Percentiles rank a stretch among this genome's conserved stretches.
Evolutionary conservation across 2,888 invertebrate species (phyloP).

Genomic region (Volucella bombylans): DNA sequence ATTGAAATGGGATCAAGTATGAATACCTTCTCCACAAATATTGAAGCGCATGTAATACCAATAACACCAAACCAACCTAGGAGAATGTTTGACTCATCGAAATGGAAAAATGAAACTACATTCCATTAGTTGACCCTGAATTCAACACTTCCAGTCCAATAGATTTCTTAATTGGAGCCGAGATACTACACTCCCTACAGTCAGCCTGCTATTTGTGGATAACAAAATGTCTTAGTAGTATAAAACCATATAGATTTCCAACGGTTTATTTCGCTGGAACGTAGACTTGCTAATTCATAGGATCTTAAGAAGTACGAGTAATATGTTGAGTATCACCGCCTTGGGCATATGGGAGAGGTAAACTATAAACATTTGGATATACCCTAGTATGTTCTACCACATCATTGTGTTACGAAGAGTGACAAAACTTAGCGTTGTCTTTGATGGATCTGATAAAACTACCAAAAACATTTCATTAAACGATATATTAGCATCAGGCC

Average conservation of each 20-base stretch:
- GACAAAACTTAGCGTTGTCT: neutral
- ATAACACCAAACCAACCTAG: neutral
- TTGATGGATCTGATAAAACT: too few species aligned
- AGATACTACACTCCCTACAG: neutral
- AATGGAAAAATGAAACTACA: too few species aligned
- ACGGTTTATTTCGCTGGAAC: neutral
- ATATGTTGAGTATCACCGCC: neutral
- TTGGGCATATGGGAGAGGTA: slow-evolving; percentile 25
- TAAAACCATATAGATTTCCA: slow-evolving; percentile 9
- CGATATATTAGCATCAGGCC: too few species aligned
- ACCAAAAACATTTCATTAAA: too few species aligned
- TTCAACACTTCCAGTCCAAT: neutral
- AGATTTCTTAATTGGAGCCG: neutral
- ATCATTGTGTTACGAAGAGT: slow-evolving; percentile 1
- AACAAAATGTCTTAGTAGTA: neutral
- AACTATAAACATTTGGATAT: neutral
- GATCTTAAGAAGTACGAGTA: neutral
- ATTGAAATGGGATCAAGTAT: neutral
- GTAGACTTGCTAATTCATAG: neutral
- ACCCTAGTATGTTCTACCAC: slow-evolving; percentile 21
- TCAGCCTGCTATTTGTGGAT: neutral
- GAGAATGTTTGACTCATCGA: neutral
- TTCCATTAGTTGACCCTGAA: neutral
- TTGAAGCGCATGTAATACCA: neutral
- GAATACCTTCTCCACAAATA: neutral